Percentiles rank a stretch among this genome's conserved stretches.
These are phyloP conservation scores for Lasioglossum lativentre DNA, from an alignment of 2,888 invertebrate genomes.

Conservation along the genomic window DNA sequence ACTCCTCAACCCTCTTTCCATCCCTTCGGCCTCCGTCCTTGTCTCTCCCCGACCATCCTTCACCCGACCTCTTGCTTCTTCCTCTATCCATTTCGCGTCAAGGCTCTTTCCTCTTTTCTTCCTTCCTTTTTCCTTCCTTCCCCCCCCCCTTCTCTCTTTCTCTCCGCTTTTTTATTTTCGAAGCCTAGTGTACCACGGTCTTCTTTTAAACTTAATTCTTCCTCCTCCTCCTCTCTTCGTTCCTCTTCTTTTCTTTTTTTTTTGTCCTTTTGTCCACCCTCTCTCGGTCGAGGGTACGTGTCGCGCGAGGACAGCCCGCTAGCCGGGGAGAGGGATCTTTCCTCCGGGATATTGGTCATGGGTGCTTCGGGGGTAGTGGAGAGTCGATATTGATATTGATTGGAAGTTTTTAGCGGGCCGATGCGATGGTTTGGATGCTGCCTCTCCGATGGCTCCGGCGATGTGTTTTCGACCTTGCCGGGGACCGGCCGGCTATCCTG, in stretches of 20 bases:
- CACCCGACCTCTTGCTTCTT: constrained; percentile 52
- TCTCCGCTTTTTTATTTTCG: neutral
- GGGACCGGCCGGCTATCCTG: neutral
- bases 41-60: constrained; percentile 19
- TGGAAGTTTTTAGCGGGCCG: constrained; percentile 36
- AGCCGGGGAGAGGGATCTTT: neutral
- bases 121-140: neutral
- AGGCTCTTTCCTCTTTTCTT: constrained; percentile 33
- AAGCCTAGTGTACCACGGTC: neutral
- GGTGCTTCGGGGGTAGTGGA: constrained; percentile 29
- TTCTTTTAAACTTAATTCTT: constrained; percentile 50
- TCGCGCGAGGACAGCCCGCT: neutral
- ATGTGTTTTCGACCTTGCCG: constrained; percentile 8
- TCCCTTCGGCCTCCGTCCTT: constrained; percentile 21
- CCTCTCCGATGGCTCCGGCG: neutral
- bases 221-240: neutral
- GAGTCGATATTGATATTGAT: constrained; percentile 61
- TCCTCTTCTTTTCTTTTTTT: neutral
- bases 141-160: neutral
- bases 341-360: constrained; percentile 53
- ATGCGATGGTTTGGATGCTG: constrained; percentile 15
- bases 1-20: constrained; percentile 41
- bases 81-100: constrained; percentile 52
- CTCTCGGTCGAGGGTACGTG: neutral
- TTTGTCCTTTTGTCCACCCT: neutral